Evolutionary conservation across 2,888 invertebrate genomes (phyloP), one percentile per base, ranked within the genome.

Genomic region (Beris chalybata): DNA sequence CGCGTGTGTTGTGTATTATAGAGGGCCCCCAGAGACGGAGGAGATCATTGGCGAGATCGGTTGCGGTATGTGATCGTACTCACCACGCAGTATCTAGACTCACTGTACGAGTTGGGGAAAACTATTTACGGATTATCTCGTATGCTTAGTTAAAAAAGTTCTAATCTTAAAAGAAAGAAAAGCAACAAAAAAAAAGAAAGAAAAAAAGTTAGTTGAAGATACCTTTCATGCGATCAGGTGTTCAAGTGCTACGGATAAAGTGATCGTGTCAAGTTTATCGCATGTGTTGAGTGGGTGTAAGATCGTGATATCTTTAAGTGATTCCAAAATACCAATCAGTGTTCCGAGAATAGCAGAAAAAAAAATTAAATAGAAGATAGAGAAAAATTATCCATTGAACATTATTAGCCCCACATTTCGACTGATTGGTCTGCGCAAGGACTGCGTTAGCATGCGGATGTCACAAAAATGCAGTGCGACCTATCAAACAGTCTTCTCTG

Each of bases 381-480:
- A 45, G 38, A 30, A 38, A 22, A 22, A 22, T 22, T 22, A 22
- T 22, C 22, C 22, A 22, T 22, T 22, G 22, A 22, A 22, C 22
- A 22, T 22, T 22, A 22, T 22, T 22, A 22, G 22, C 22, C 43
- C n/a, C 45, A 30, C 45, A 30, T 9, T 38, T 13, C 38, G 43
- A 56, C 43, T 56, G 56, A 44, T 43, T 15, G 56, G 12, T 13
- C 15, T 22, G 61, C n/a, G 61, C 31, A 52, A 52, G 61, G 32
- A 22, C 31, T 22, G 31, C 5, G 31, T 61, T 61, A 61, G 31
- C 50, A 61, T 61, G 61, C 61, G 15, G 61, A 52, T 38, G 50
- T 15, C 52, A 43, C 55, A 57, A 70, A 66, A 57, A 75, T 75
- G 75, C 74, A 74, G 74, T 75, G 74, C 69, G 72, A 75, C 71